Evolutionary conservation across 30 jellyfish, hydroid and myxozoan genomes (phyloP), one percentile per base, ranked within the genome.

Genomic region (Rhopilema esculentum): DNA sequence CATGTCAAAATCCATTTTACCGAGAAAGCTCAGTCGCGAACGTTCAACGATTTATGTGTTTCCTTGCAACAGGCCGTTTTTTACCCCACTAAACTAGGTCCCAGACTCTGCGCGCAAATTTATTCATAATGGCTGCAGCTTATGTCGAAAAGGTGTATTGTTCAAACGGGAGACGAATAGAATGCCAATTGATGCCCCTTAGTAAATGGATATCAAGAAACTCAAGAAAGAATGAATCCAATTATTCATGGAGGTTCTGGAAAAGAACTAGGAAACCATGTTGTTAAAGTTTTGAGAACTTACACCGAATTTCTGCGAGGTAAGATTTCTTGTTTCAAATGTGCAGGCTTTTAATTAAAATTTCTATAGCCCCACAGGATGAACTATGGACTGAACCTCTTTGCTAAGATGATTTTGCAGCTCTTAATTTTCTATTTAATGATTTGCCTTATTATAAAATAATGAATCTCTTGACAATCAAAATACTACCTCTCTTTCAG

Each of bases 141-240:
- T 26, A 72, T 12, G 68, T 72, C 28, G 33, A 72, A 72, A 25
- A 23, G 66, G 68, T 72, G 83, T 72, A 72, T 77, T 66, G n/a
- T n/a, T n/a, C n/a, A n/a, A n/a, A n/a, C n/a, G n/a, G n/a, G n/a
- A n/a, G n/a, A n/a, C n/a, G 67, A 52, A 20, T n/a, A n/a, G n/a
- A 70, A 70, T 70, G 82, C 82, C 82, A 22, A 70, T 70, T 70
- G 82, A 70, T 27, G 82, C 82, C 82, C 82, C 82, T 27, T 70
- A 22, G 82, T 70, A 27, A 22, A 70, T 70, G 82, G 82, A 70
- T 70, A 70, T 27, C 66, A 70, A 30, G 82, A 70, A 70, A 27
- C 65, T 70, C 66, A 70, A 23, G 82, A 70, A 8, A 23, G 82
- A 16, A 27, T 51, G 67, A 51, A 51, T 51, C 67, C 67, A 51